A percentile compares a stretch with the other conserved stretches of the same genome.
phyloP scores from a whole-genome alignment of 2,888 invertebrate genomes.

The Eueremaeus valkanovi region DNA sequence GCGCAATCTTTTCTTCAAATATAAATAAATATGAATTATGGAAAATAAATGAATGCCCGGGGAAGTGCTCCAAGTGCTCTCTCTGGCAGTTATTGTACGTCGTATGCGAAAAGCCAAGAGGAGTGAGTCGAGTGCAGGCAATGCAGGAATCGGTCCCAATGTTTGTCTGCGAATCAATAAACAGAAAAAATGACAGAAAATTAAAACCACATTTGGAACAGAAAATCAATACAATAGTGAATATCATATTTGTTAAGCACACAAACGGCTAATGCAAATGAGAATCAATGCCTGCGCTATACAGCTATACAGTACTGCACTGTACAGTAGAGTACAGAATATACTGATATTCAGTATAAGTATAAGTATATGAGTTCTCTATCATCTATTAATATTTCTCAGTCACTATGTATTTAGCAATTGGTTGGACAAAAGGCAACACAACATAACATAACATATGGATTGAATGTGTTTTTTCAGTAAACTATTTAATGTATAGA shows the following conservation, averaged over 20 bases:
- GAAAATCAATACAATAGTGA: conserved; percentile 20
- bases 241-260: neutral
- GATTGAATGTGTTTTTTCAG: conserved; percentile 20
- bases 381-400: neutral
- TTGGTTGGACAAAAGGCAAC: neutral
- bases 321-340: too few relatives aligned
- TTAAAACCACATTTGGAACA: conserved; percentile 20
- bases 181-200: conserved; percentile 4
- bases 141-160: neutral
- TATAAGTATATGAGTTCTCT: neutral
- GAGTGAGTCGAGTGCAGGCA: neutral
- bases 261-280: conserved; percentile 30
- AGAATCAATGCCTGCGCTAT: conserved; percentile 19
- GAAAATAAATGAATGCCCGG: neutral
- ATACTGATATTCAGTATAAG: too few relatives aligned
- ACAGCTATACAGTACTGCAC: neutral
- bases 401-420: neutral
- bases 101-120: neutral
- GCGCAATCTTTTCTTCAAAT: neutral
- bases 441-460: conserved; percentile 2
- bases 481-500: neutral
- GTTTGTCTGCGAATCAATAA: conserved; percentile 3
- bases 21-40: neutral
- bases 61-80: neutral
- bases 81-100: too few relatives aligned